Base-by-base conservation (phyloP, 2,888 invertebrate genomes). In the Clunio marinus region DNA sequence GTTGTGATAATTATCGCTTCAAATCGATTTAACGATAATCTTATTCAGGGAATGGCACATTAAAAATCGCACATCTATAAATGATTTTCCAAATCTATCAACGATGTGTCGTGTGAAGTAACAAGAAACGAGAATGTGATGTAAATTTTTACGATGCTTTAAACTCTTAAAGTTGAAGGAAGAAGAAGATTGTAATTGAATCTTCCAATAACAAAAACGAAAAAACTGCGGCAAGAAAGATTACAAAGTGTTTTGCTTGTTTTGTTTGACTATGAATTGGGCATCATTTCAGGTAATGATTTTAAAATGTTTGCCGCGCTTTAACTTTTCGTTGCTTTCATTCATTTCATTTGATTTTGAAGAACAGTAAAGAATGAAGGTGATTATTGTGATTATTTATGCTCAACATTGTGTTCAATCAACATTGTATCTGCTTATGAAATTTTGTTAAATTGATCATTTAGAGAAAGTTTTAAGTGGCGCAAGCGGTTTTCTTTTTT, bases 311-410 rank as follows among this genome's bases (percentile, higher is more conserved):
- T 41, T 41, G 41, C n/a, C n/a, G n/a, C n/a, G 41, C 41, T n/a
- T 41, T 41, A 41, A 41, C 10, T 41, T 41, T 10, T 41, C 15
- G n/a, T 41, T 8, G 4, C 41, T 41, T 41, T 41, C 41, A n/a
- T 41, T n/a, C n/a, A n/a, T n/a, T n/a, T n/a, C n/a, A 32, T 17
- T 51, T 22, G 45, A 15, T 15, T 32, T 8, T 3, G 45, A 3
- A 5, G 13, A 15, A 45, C 51, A 17, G 17, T 5, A n/a, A 51
- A 51, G 22, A 22, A 15, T 3, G 17, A 51, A 27, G 25, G 57
- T 57, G 57, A 57, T 57, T 57, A 57, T 57, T 27, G 25, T 57
- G 57, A 57, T 57, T 57, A 57, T 27, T 57, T 57, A 57, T 57
- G n/a, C 15, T 24, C 57, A n/a, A 13, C 5, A 13, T 57, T 25